Conservation (phyloP, 2,797 vertebrate genomes). For the Urocyon cinereoargenteus region DNA sequence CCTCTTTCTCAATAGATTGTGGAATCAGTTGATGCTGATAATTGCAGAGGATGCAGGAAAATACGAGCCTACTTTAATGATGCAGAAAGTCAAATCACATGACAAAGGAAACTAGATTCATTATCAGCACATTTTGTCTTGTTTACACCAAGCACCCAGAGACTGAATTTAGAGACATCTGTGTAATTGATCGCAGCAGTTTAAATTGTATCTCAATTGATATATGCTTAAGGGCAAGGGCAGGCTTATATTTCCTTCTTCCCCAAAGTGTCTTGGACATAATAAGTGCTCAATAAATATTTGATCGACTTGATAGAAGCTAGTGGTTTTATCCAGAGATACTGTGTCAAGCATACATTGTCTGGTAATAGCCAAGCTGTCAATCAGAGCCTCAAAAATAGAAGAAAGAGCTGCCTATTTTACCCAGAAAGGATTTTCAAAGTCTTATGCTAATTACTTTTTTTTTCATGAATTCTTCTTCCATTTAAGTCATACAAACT, state of each 20-base stretch:
- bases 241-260: constrained; percentile 47
- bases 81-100: not conserved
- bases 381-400: not conserved
- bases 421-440: not conserved
- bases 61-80: not conserved
- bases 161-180: not conserved
- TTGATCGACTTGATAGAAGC: constrained; percentile 23
- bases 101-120: not conserved
- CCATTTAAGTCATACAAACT: not conserved
- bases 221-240: not conserved
- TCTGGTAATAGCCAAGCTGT: not conserved
- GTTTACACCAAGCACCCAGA: constrained; percentile 25
- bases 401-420: not conserved
- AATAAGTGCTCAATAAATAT: constrained; percentile 68
- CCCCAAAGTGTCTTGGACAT: not conserved
- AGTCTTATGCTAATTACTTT: not conserved
- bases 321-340: constrained; percentile 3
- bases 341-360: not conserved
- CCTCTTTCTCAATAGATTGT: not conserved
- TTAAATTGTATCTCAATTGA: constrained; percentile 46
- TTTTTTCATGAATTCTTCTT: not conserved
- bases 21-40: not conserved
- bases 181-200: not conserved
- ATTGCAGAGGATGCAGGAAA: constrained; percentile 3
- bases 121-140: constrained; percentile 5